Evolutionary conservation across 1,140 invertebrate species (phyloP).

Genomic region (Amyelois transitella): DNA sequence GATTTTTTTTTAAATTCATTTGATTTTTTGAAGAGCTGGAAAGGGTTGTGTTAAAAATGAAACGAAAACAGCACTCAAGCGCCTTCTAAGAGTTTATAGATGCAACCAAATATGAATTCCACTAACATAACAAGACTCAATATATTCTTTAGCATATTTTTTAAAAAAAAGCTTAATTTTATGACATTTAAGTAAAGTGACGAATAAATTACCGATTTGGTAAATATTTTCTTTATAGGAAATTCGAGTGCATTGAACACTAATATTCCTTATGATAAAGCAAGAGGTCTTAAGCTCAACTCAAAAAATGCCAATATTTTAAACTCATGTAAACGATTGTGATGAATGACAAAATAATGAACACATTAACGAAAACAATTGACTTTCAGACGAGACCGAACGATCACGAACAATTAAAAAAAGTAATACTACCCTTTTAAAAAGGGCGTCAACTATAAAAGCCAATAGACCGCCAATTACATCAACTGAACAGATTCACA

Average conservation of each 20-base stretch:
- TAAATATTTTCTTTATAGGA: too few relatives aligned
- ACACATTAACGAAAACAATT: neutral
- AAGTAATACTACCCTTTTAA: conserved; percentile 1
- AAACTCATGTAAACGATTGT: neutral
- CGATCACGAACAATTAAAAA: neutral
- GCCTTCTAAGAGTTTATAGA: neutral
- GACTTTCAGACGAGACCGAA: neutral
- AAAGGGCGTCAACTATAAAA: conserved; percentile 1
- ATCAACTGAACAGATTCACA: conserved; percentile 26
- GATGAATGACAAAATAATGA: neutral
- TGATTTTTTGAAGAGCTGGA: neutral
- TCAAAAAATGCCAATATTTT: too few relatives aligned
- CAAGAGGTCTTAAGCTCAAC: too few relatives aligned
- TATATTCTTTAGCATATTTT: neutral
- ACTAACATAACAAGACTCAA: neutral
- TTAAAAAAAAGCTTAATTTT: too few relatives aligned
- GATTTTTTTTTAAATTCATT: neutral
- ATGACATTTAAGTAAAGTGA: too few relatives aligned
- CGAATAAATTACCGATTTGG: too few relatives aligned
- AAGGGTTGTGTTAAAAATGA: neutral
- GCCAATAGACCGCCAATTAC: conserved; percentile 36
- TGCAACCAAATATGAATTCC: neutral
- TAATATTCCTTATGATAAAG: too few relatives aligned
- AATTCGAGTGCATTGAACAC: too few relatives aligned
- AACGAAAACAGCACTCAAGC: too few relatives aligned